Evolutionary conservation across 1,140 invertebrate genomes (phyloP), one percentile per base, ranked within the genome.

Genomic region (Drosophila tsacasi): DNA sequence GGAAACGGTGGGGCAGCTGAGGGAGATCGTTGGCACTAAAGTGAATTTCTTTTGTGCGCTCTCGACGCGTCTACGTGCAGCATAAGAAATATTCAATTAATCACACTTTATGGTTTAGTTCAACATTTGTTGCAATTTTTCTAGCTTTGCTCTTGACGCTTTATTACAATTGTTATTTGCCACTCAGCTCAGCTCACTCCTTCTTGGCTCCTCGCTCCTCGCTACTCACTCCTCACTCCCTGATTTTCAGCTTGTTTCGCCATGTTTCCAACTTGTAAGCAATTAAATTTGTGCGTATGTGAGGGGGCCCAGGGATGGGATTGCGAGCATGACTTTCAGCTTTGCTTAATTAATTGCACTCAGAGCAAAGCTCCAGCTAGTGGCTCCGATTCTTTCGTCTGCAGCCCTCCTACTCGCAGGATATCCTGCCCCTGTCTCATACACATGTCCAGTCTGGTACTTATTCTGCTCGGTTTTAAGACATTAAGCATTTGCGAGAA

Each of bases 61-160:
- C 57, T 71, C 65, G 69, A 57, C 74, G 37, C 58, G 59, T 66
- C 80, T 83, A 86, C 81, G 80, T 87, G 81, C 77, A 81, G 81
- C 84, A 87, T 89, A 81, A 90, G 84, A 89, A 90, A 90, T 90
- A 90, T 90, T 90, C 85, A 90, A 90, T 90, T 90, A 90, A 90
- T 90, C 85, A 90, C 85, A 90, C 85, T 90, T 90, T 87, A 87
- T 87, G 84, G 84, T 87, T 87, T 85, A 84, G 81, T 90, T 91
- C 75, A 90, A 90, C 85, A 90, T 90, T 90, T 90, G 85, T 90
- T 90, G 85, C 85, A 90, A 90, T 90, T 90, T 90, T 90, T 90
- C 85, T 90, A 90, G 81, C 84, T 87, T 89, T 81, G 69, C 81
- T 78, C 73, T 66, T 89, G 84, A 89, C 81, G 84, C 84, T 87